Base-by-base conservation (phyloP, 2,113 vertebrate genomes). In the Merops nubicus region DNA sequence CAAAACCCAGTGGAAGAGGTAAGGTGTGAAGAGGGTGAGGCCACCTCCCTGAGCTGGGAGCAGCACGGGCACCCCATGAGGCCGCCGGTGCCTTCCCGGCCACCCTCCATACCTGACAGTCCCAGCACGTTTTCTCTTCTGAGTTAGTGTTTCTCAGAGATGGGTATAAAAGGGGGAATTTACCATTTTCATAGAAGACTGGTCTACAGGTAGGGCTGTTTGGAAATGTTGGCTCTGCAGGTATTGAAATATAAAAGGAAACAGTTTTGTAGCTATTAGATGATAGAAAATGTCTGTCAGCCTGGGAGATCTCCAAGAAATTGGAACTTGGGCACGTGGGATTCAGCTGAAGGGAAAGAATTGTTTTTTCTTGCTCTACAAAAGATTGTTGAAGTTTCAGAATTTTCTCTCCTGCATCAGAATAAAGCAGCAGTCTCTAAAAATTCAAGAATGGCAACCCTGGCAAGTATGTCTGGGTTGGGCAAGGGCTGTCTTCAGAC, bases 61-160 rank as follows among this genome's bases (percentile, higher is more conserved):
- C 36, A 82, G 64, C 48, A 69, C 42, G 11, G 17, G 51, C 68
- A 84, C 76, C 68, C 42, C 21, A 48, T 4, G 6, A 40, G 60
- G 69, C 56, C 31, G 38, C 47, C 2, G 11, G 95, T 93, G 97
- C 63, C 92, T 93, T 96, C 97, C 22, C 75, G 19, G 72, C 50
- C 68, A 10, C 10, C 50, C 31, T 23, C 15, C 40, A 6, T 69
- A 12, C 17, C 70, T 6, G 28, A 75, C 1, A 47, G 80, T 73
- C 96, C 91, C 57, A 11, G 43, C 5, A 13, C 67, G 80, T 91
- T 92, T 20, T 33, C 31, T 50, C 6, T 15, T 65, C 62, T 0
- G 1, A 62, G 53, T 2, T 1, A 3, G 73, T 63, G 85, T 88
- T 94, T 63, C 26, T 56, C 3, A 1, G 33, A 28, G 36, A 34